phyloP scores from a whole-genome alignment of 2,113 vertebrate species.

The Megaceryle torquata region DNA sequence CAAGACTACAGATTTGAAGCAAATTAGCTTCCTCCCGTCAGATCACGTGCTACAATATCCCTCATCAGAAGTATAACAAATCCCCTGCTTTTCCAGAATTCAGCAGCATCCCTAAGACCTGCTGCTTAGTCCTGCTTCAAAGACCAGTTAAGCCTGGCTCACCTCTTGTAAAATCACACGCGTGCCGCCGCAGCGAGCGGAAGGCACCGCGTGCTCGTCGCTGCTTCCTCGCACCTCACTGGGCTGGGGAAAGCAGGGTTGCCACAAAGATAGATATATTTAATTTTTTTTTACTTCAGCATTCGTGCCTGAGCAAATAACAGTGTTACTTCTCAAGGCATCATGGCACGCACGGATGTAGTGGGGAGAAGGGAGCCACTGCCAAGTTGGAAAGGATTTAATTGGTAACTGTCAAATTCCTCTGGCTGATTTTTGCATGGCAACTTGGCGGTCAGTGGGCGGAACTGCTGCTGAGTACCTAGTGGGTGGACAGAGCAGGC shows the following conservation, averaged over 20 bases:
- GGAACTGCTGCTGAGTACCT: background rate
- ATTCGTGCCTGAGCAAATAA: background rate
- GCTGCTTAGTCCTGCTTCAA: background rate
- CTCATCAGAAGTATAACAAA: background rate
- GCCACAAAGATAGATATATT: background rate
- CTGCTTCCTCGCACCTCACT: background rate
- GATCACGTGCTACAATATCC: background rate
- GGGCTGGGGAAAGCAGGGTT: background rate
- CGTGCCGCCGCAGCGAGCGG: background rate
- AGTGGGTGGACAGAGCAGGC: background rate
- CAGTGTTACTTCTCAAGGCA: background rate
- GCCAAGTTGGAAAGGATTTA: background rate
- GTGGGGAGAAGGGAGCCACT: background rate
- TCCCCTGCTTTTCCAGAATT: background rate
- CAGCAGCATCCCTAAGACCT: background rate
- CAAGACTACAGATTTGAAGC: background rate
- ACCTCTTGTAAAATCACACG: background rate
- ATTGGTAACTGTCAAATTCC: background rate
- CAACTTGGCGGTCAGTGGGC: fast-evolving
- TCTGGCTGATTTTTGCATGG: background rate
- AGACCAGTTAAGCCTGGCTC: background rate
- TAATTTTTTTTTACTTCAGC: background rate
- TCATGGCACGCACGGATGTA: background rate
- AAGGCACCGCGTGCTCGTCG: background rate
- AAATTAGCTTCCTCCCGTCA: background rate